Percentiles rank a stretch among this genome's conserved stretches.
Conservation (phyloP, 2,888 invertebrate genomes). For the Orthosia gracilis region DNA sequence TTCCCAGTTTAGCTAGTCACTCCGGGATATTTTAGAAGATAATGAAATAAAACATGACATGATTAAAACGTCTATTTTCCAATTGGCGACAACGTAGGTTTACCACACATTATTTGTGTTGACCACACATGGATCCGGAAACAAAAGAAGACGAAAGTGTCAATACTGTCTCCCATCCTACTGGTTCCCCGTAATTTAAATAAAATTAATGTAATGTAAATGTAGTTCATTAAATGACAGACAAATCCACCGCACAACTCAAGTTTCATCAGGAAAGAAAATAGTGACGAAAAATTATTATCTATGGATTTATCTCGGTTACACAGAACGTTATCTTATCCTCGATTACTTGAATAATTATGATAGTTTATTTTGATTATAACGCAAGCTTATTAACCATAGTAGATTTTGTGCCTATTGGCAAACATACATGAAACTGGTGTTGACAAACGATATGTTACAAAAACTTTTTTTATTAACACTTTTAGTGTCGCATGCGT, state of each 20-base stretch:
- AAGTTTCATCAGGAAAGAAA: constrained; percentile 21
- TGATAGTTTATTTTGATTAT: constrained; percentile 67
- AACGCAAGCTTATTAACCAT: constrained; percentile 64
- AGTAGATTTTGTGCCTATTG: constrained; percentile 64
- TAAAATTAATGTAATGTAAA: not conserved
- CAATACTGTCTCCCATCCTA: not conserved
- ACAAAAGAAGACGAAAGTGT: not conserved
- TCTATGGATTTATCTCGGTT: constrained; percentile 64
- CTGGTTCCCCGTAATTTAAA: not conserved
- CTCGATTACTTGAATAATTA: constrained; percentile 67
- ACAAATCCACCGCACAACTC: constrained; percentile 32
- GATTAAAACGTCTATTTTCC: no score
- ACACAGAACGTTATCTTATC: constrained; percentile 73
- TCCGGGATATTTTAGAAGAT: no score
- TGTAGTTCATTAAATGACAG: constrained; percentile 15
- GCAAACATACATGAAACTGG: constrained; percentile 62
- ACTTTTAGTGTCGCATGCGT: constrained; percentile 61
- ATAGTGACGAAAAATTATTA: constrained; percentile 48
- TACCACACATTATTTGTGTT: not conserved
- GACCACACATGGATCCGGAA: not conserved
- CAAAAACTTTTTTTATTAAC: constrained; percentile 54
- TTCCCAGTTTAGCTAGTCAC: no score
- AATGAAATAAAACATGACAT: no score
- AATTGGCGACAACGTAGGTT: no score
- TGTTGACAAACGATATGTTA: constrained; percentile 59